Evolutionary conservation across 2,113 vertebrate species (phyloP), one percentile per base, ranked within the genome.

Genomic region (Geococcyx californianus): DNA sequence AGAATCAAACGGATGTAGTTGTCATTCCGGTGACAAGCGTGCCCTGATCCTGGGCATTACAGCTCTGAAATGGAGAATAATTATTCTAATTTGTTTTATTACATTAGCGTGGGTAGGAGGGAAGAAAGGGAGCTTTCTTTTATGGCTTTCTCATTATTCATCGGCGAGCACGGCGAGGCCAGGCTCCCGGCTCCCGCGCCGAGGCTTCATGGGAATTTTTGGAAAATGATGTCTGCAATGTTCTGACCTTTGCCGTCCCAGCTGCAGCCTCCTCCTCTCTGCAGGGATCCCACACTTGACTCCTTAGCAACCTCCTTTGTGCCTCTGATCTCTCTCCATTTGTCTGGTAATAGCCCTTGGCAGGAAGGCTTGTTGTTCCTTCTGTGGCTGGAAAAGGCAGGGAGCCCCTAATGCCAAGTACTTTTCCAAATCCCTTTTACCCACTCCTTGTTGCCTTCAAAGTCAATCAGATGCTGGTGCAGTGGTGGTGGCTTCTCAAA

Each of bases 21-120:
- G 94, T 95, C 94, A 84, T 84, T 76, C 72, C 24, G 17, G 91
- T 87, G 95, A 95, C 78, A 76, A 82, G 94, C 80, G 20, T 91
- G 84, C 94, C 95, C 94, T 75, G 31, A 55, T 92, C 95, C 95
- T 83, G 70, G 85, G 88, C 92, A 87, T 78, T 84, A 74, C 24
- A 74, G 58, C 92, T 89, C 97, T 73, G 86, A 62, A 93, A 92
- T 44, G 40, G 91, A 95, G 94, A 74, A 88, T 95, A 91, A 96
- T 98, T 97, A 95, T 93, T 95, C 97, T 96, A 95, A 98, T 97
- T 97, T 90, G 97, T 93, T 97, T 97, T 93, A 97, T 97, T 91
- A 92, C 97, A 95, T 98, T 95, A 97, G 95, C 69, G 77, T 93
- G 96, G 97, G 97, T 82, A 84, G 96, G 78, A 90, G 83, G 75